Conservation (phyloP, 2,888 invertebrate genomes). For the Acleris laterana region DNA sequence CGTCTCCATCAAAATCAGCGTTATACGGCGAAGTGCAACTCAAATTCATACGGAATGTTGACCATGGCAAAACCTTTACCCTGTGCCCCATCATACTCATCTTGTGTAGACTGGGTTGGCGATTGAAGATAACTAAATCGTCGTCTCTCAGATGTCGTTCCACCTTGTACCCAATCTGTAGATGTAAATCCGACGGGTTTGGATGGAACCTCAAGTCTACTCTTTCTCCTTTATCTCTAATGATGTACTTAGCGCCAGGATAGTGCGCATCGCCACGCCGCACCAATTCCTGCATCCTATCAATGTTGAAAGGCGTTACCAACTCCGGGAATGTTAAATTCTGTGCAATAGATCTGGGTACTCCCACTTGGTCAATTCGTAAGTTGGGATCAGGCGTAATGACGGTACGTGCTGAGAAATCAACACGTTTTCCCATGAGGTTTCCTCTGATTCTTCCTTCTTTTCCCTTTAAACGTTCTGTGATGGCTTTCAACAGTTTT, state of each 20-base stretch:
- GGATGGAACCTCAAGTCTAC: conserved; percentile 99
- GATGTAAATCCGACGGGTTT: conserved; percentile 97
- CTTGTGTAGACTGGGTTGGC: conserved; percentile 99
- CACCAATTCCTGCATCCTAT: conserved; percentile 96
- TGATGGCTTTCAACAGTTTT: conserved; percentile 98
- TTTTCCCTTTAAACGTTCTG: conserved; percentile 98
- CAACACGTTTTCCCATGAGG: conserved; percentile 99
- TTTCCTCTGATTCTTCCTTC: conserved; percentile 99
- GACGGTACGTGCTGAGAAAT: conserved; percentile 99
- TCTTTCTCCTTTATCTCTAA: conserved; percentile 98
- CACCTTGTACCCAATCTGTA: conserved; percentile 97
- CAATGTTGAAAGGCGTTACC: conserved; percentile 99
- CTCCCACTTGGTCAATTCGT: conserved; percentile 98
- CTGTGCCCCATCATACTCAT: conserved; percentile 99
- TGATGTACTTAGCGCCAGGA: conserved; percentile 99
- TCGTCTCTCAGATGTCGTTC: conserved; percentile 99
- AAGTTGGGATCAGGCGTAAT: conserved; percentile 98
- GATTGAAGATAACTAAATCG: conserved; percentile 99
- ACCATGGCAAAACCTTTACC: conserved; percentile 99
- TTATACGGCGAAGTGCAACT: conserved; percentile 99
- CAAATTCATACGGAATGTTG: conserved; percentile 99
- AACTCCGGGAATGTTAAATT: conserved; percentile 99
- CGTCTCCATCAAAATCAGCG: conserved; percentile 99
- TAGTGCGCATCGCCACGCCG: conserved; percentile 98
- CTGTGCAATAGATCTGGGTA: conserved; percentile 98